Base-by-base conservation (phyloP, 2,888 invertebrate genomes). In the Ecliptopera silaceata region DNA sequence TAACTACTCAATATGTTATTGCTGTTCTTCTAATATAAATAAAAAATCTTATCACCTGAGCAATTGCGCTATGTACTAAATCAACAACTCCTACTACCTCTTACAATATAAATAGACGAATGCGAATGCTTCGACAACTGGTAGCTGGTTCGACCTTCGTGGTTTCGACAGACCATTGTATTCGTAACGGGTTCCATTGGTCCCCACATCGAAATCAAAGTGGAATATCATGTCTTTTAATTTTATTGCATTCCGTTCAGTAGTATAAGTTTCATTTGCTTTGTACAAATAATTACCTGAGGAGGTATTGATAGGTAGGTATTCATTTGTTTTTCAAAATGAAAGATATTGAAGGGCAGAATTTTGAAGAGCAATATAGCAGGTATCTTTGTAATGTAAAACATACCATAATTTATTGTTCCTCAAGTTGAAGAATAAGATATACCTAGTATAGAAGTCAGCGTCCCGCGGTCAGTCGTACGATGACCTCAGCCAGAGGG, bases 401-500 rank as follows among this genome's bases (percentile, higher is more conserved):
- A 43, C 58, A 59, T 54, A 58, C 54, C 34, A 38, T 15, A 5
- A 13, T 44, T 51, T 43, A 52, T 68, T 68, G 62, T 67, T 68
- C 58, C 56, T 63, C 32, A 57, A 64, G 59, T 65, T 59, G 59
- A 74, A 66, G 68, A 69, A 67, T 66, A 54, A 10, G 29, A 29
- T 15, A 4, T 50, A 26, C 6, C 18, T n/a, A n/a, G 65, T 61
- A 47, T 68, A 67, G 64, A 71, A 46, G 32, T 22, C 31, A 38
- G 56, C 54, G 47, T 56, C 56, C 46, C 52, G 41, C 79, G 81
- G 82, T 77, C 80, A 75, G 63, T 71, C 73, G 87, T 80, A 71
- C 86, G 69, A 86, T 87, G 86, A 86, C 85, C 87, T 80, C 80
- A 63, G 65, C 67, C 62, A 71, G 67, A 66, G 65, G 64, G 63